Base-by-base conservation (phyloP, 2,113 vertebrate species). In the Neotoma lepida region DNA sequence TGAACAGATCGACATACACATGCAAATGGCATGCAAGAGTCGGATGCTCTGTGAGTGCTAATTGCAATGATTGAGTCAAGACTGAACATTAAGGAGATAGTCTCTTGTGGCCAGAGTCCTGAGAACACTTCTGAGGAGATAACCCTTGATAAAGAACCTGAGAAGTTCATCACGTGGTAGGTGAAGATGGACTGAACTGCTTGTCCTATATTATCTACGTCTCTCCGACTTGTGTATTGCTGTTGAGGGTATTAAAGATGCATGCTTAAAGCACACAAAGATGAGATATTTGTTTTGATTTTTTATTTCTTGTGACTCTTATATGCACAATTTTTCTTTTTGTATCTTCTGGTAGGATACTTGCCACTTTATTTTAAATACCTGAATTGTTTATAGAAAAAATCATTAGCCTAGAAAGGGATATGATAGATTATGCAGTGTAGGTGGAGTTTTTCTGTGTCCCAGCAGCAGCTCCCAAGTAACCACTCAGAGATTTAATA, bases 241-340 rank as follows among this genome's bases (percentile, higher is more conserved):
- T 56, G 26, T 35, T 86, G 46, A 26, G 22, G 9, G 1, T 54
- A 30, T 84, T 77, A 58, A 73, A 14, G 54, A 46, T 44, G 33
- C 6, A n/a, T 64, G 24, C 28, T 51, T n/a, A 92, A 61, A 94
- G 76, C 49, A 93, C 86, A 54, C 24, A 44, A 18, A 22, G 12
- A 51, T 86, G 44, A 14, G 17, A n/a, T 86, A 0, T 51, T 41
- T 71, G 4, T 51, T 58, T 87, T 71, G n/a, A 30, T 76, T 87
- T 90, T 85, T 18, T 77, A 56, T 92, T 86, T 94, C 28, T 91
- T n/a, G 63, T 95, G 80, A n/a, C 63, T 89, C 86, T 70, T 70
- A 56, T 2, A 12, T 73, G 41, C 51, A 95, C 84, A 92, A 88
- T 73, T 7, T 88, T 91, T 54, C 61, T 12, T 90, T 91, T 93